Evolutionary conservation across 2,888 invertebrate species (phyloP).

Genomic region (Ecdyonurus torrentis): DNA sequence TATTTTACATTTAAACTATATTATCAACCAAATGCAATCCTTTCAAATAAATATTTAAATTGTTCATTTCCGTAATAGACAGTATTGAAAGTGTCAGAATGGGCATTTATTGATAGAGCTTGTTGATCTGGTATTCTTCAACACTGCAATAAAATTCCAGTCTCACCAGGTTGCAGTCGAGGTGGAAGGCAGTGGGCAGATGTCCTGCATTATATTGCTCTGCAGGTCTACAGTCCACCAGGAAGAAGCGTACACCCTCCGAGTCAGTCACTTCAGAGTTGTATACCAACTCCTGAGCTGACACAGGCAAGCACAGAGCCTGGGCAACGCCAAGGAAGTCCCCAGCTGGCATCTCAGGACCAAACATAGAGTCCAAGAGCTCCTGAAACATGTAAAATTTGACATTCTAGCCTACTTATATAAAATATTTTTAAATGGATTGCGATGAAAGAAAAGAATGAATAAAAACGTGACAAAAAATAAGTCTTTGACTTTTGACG

Average conservation of each 20-base stretch:
- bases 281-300: slow-evolving; percentile 80
- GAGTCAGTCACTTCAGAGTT: slow-evolving; percentile 47
- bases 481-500: no score
- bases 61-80: no score
- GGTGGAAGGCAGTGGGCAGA: slow-evolving; percentile 91
- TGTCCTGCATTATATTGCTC: slow-evolving; percentile 96
- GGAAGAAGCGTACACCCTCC: slow-evolving; percentile 62
- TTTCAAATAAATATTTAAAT: no score
- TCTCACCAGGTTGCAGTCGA: slow-evolving; percentile 77
- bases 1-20: no score
- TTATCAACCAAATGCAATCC: no score
- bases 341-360: slow-evolving; percentile 33
- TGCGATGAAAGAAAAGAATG: no score
- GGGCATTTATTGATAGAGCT: no score
- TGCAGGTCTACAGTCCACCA: slow-evolving; percentile 92
- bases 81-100: no score
- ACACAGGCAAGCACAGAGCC: slow-evolving; percentile 90
- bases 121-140: no score
- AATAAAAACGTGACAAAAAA: not conserved
- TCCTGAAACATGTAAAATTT: no score
- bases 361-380: slow-evolving; percentile 23
- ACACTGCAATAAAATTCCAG: no score
- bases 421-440: not conserved
- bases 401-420: no score
- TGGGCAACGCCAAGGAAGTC: slow-evolving; percentile 48